A percentile compares a stretch with the other conserved stretches of the same genome.
Evolutionary conservation across 1,140 invertebrate species (phyloP).

Genomic region (Hyles euphorbiae): DNA sequence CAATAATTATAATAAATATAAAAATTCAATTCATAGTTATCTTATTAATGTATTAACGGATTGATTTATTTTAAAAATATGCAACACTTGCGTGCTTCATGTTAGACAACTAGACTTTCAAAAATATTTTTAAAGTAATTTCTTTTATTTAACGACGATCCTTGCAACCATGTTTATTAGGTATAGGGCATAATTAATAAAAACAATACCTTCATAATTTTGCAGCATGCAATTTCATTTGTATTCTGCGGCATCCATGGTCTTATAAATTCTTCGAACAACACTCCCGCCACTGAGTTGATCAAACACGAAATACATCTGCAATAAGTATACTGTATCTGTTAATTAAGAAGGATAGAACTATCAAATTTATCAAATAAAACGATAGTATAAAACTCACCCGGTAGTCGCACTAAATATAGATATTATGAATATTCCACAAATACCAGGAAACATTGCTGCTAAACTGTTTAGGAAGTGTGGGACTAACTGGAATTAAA

Average conservation of each 20-base stretch:
- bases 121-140: too few species aligned
- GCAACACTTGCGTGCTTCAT: too few species aligned
- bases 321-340: conserved; percentile 17
- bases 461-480: conserved; percentile 60
- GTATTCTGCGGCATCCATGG: conserved; percentile 65
- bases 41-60: neutral
- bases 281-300: conserved; percentile 78
- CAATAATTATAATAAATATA: conserved; percentile 29
- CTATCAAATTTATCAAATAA: too few species aligned
- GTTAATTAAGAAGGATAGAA: too few species aligned
- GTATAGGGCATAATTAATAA: too few species aligned
- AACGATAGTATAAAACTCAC: conserved; percentile 31
- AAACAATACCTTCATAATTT: conserved; percentile 54
- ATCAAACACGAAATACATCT: conserved; percentile 78
- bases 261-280: conserved; percentile 78
- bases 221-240: conserved; percentile 55
- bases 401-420: conserved; percentile 69
- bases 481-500: conserved; percentile 53
- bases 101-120: too few species aligned
- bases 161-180: too few species aligned
- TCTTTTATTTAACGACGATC: too few species aligned
- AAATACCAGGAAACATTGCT: conserved; percentile 66
- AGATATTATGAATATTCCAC: conserved; percentile 64
- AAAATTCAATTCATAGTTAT: conserved; percentile 6
- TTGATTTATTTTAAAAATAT: too few species aligned